Evolutionary conservation across 2,888 invertebrate species (phyloP), one percentile per base, ranked within the genome.

Genomic region (Arenicola marina): DNA sequence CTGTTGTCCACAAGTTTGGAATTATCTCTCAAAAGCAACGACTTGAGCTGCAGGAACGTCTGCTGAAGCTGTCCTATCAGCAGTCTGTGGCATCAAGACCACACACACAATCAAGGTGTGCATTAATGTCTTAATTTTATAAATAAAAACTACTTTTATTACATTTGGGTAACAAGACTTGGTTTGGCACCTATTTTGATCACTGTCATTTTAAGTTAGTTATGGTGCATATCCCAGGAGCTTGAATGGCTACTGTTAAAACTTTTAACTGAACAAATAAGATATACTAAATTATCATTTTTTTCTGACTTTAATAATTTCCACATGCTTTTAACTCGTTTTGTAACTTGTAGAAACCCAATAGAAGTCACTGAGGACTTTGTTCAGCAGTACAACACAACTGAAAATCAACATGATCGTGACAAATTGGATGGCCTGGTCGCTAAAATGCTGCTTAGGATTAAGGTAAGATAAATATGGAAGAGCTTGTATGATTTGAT

Each of bases 1-100:
- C 82, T 21, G 76, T 83, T 45, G 76, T 81, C 31, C 81, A 83
- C 66, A 82, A 82, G 69, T 83, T 83, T 78, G 83, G 83, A 60
- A 83, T 83, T 38, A 82, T 83, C 32, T 83, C 83, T 56, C 81
- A 82, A 62, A 78, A 75, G 34, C 83, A 83, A 63, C 68, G 82
- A 32, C 67, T 81, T 21, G 78, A 82, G 59, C 71, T 83, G 2
- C 82, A 83, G 62, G 81, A 82, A 59, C 63, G 83, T 21, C 70
- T 83, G 1, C 68, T 80, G 24, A 80, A 78, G 68, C 79, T 81
- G 62, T 75, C 80, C 0, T 78, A 77, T 59, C 66, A 75, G 26
- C 73, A 75, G 62, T 75, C 73, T 43, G 32, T 51, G 31, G 62
- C 31, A 56, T 43, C 63, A 46, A 46, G 2, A 34, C 2, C 4